A percentile compares a stretch with the other conserved stretches of the same genome.
These are phyloP conservation scores for Rhincodon typus DNA, from an alignment of 2,797 vertebrate genomes.

Conservation along the genomic window DNA sequence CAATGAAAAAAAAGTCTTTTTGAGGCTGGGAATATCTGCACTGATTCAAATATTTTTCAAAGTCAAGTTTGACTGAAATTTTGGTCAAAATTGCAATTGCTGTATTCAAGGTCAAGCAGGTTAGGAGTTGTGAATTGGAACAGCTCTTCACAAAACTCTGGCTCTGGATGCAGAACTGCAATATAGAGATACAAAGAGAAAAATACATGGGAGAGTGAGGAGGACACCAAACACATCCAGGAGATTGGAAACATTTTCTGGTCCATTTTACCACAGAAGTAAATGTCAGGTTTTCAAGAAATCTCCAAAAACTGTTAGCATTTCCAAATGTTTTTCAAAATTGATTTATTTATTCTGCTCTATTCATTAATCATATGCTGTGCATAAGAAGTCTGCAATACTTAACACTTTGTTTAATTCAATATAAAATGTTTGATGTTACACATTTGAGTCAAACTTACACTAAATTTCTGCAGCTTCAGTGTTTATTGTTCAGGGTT, in stretches of 20 bases:
- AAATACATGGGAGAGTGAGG: background rate
- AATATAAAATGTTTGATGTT: conserved; percentile 7
- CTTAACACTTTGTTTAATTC: conserved; percentile 22
- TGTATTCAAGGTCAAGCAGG: background rate
- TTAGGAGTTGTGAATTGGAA: background rate
- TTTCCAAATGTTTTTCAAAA: conserved; percentile 25
- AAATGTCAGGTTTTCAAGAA: conserved; percentile 33
- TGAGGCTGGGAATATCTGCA: too few relatives aligned
- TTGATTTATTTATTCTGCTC: background rate
- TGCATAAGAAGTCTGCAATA: background rate
- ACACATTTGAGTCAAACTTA: background rate
- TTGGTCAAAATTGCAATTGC: background rate
- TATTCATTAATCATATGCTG: conserved; percentile 12
- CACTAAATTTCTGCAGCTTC: conserved; percentile 19
- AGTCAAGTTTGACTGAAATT: background rate
- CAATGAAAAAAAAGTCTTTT: background rate
- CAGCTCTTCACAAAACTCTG: background rate
- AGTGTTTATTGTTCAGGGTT: conserved; percentile 34
- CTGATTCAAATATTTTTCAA: background rate
- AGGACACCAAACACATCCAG: conserved; percentile 4
- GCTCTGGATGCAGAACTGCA: background rate
- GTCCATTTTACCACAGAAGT: conserved; percentile 7
- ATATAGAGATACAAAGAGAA: background rate
- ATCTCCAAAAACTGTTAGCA: background rate
- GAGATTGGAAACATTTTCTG: background rate